Percentiles rank a stretch among this genome's conserved stretches.
Conservation (phyloP, 2,888 invertebrate species). For the Cantharis flavilabris region DNA sequence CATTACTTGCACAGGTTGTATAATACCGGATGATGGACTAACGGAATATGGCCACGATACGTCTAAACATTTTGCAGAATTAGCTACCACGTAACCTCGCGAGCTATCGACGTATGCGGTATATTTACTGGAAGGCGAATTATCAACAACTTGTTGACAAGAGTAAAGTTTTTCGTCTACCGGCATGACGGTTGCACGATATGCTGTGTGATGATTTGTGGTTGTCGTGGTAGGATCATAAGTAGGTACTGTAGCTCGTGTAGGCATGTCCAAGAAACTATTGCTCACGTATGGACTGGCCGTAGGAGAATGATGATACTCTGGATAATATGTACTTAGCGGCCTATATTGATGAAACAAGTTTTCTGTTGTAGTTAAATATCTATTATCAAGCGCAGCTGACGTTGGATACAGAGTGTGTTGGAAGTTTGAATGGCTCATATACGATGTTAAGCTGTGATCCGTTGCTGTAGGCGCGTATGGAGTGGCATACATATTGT, state of each 20-base stretch:
- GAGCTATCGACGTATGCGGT: conserved; percentile 63
- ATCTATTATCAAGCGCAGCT: conserved; percentile 60
- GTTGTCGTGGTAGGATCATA: conserved; percentile 59
- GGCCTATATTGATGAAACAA: conserved; percentile 90
- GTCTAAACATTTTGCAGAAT: conserved; percentile 56
- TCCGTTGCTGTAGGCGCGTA: conserved; percentile 73
- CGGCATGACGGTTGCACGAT: conserved; percentile 52
- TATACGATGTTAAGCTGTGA: conserved; percentile 64
- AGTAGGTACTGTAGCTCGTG: conserved; percentile 65
- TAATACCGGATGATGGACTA: conserved; percentile 57
- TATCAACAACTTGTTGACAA: conserved; percentile 63
- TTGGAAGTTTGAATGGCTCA: conserved; percentile 73
- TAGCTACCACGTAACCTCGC: conserved; percentile 60
- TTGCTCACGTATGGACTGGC: conserved; percentile 73
- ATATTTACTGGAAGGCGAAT: conserved; percentile 63
- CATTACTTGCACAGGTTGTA: conserved; percentile 56
- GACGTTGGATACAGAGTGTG: conserved; percentile 63
- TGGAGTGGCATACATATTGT: conserved; percentile 80
- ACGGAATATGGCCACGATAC: conserved; percentile 59
- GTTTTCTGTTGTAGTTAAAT: conserved; percentile 79
- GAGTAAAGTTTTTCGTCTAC: conserved; percentile 66
- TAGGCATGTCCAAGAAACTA: conserved; percentile 80
- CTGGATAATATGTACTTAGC: conserved; percentile 80
- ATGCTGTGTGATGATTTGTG: conserved; percentile 55
- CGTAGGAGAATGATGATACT: conserved; percentile 74